phyloP scores from a whole-genome alignment of 2,888 invertebrate species.

The Caenorhabditis uteleia region DNA sequence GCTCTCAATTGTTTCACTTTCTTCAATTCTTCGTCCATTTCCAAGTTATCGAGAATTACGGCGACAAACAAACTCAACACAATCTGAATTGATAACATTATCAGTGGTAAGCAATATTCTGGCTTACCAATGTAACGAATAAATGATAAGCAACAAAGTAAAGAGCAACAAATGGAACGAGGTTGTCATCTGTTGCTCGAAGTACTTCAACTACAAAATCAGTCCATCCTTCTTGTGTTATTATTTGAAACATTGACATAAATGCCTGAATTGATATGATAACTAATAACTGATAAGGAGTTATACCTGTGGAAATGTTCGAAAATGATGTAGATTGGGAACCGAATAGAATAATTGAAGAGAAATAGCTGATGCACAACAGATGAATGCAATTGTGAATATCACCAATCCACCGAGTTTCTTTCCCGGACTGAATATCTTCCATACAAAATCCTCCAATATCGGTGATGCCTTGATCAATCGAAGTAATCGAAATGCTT shows the following conservation, averaged over 20 bases:
- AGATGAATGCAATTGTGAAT: conserved; percentile 97
- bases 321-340: conserved; percentile 91
- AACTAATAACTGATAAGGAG: not conserved
- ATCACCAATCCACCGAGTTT: conserved; percentile 96
- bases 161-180: conserved; percentile 80
- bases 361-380: conserved; percentile 97
- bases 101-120: not conserved
- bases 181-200: conserved; percentile 71
- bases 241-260: conserved; percentile 99
- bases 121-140: conserved; percentile 85
- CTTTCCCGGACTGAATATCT: conserved; percentile 81
- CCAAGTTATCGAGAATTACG: conserved; percentile 97
- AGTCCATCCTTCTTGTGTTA: conserved; percentile 99
- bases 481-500: conserved; percentile 84
- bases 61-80: conserved; percentile 99
- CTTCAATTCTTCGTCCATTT: conserved; percentile 98
- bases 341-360: conserved; percentile 98
- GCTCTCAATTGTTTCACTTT: conserved; percentile 89
- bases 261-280: conserved; percentile 84
- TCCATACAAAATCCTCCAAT: conserved; percentile 87
- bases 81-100: conserved; percentile 74
- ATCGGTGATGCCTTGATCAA: conserved; percentile 98
- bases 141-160: conserved; percentile 98
- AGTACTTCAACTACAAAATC: conserved; percentile 98
- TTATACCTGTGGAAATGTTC: conserved; percentile 89